phyloP scores from a whole-genome alignment of 2,888 invertebrate species.

The Stenotaenia linearis region DNA sequence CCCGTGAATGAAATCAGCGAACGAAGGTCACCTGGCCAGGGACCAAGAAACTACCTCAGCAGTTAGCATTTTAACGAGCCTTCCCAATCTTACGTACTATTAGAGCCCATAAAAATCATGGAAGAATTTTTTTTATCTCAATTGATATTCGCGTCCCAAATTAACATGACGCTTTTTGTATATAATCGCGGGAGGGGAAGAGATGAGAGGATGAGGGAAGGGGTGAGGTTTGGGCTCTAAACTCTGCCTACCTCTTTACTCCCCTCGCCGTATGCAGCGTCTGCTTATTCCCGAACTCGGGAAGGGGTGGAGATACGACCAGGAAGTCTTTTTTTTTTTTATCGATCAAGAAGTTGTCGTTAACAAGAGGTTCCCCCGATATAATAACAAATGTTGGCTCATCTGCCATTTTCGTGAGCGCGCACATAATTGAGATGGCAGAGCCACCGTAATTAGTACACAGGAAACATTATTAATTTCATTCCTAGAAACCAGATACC shows the following conservation, averaged over 20 bases:
- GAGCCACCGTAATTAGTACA: background rate
- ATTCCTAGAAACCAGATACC: background rate
- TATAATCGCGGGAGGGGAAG: background rate
- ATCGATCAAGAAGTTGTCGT: background rate
- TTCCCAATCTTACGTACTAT: background rate
- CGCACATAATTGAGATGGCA: background rate
- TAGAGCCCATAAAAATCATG: background rate
- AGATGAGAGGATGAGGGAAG: background rate
- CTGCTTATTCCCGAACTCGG: background rate
- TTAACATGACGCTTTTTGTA: background rate
- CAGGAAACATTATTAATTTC: background rate
- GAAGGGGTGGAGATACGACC: background rate
- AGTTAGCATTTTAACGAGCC: background rate
- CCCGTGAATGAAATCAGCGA: background rate
- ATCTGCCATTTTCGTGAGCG: background rate
- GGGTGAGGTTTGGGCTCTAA: background rate
- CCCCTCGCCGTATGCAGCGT: background rate
- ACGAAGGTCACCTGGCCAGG: background rate
- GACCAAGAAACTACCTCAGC: background rate
- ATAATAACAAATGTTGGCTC: background rate
- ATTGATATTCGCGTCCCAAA: background rate
- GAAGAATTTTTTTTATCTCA: background rate
- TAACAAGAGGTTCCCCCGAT: background rate
- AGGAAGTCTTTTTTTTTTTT: background rate
- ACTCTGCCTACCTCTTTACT: background rate